Evolutionary conservation across 37 sponge, comb jelly and placozoan genomes (phyloP).

Genomic region (Ephydatia muelleri): DNA sequence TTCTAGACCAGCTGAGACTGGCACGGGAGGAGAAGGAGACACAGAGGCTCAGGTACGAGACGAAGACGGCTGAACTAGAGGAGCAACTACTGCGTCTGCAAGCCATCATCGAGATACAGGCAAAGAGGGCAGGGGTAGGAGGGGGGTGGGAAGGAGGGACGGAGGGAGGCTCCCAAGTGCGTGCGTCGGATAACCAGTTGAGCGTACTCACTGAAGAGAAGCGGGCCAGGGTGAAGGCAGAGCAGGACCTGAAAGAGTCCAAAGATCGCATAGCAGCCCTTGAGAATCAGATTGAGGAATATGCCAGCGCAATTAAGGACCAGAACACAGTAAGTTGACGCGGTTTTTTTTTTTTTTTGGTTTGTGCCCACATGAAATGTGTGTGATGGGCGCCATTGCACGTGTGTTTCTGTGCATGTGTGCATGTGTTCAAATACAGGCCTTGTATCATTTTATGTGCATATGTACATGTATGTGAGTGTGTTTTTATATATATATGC

Average conservation of each 20-base stretch:
- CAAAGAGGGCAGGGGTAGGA: background rate
- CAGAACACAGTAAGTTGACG: slow-evolving; percentile 26
- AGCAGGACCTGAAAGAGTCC: slow-evolving; percentile 27
- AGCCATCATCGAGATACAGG: no score
- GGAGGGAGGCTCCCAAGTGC: background rate
- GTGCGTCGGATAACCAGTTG: background rate
- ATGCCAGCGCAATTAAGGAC: slow-evolving; percentile 16
- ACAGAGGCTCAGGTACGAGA: background rate
- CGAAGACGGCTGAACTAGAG: no score
- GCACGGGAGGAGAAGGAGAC: background rate
- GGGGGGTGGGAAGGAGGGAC: background rate
- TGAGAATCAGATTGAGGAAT: slow-evolving; percentile 46
- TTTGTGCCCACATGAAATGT: background rate
- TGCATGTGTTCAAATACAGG: no score
- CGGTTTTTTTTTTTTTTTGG: background rate
- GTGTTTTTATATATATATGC: slow-evolving; percentile 3
- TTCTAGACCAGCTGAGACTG: background rate
- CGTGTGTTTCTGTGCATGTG: background rate
- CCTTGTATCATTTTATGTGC: no score
- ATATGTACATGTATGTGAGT: slow-evolving; percentile 8
- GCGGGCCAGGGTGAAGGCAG: slow-evolving; percentile 10
- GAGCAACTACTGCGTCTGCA: no score
- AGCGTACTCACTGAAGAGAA: slow-evolving; percentile 22
- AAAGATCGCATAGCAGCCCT: slow-evolving; percentile 54
- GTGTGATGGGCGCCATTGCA: background rate